Conservation (phyloP, 2,888 invertebrate species). For the Calliopum simillimum region DNA sequence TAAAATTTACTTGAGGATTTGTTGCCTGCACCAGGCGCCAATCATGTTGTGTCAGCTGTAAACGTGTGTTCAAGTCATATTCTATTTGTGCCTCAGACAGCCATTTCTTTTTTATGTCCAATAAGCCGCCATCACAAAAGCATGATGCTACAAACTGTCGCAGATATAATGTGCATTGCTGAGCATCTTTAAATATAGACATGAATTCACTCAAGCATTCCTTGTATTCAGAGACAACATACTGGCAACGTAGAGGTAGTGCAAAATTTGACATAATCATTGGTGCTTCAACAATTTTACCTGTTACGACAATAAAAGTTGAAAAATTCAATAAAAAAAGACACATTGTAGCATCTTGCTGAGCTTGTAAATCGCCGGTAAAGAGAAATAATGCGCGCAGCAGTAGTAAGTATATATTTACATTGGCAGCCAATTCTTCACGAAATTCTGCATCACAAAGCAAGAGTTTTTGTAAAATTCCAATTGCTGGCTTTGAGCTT, state of each 20-base stretch:
- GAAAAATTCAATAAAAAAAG: slow-evolving; percentile 59
- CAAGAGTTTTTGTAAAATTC: slow-evolving; percentile 58
- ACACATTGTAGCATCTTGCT: slow-evolving; percentile 55
- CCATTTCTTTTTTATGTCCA: slow-evolving; percentile 36
- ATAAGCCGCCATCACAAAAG: slow-evolving; percentile 37
- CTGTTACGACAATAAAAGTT: slow-evolving; percentile 47
- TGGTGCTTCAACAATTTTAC: slow-evolving; percentile 50
- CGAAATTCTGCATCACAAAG: slow-evolving; percentile 55
- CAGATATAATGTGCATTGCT: slow-evolving; percentile 48
- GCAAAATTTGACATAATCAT: slow-evolving; percentile 46
- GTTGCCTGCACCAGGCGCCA: slow-evolving; percentile 54
- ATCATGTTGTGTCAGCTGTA: slow-evolving; percentile 54
- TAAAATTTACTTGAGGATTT: slow-evolving; percentile 49
- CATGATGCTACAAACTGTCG: slow-evolving; percentile 48
- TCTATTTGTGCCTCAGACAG: slow-evolving; percentile 33
- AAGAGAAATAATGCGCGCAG: slow-evolving; percentile 57
- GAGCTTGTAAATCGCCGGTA: slow-evolving; percentile 53
- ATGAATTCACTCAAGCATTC: background rate
- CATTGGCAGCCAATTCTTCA: slow-evolving; percentile 50
- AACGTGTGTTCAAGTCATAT: slow-evolving; percentile 49
- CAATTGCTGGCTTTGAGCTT: slow-evolving; percentile 54
- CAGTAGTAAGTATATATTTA: slow-evolving; percentile 55
- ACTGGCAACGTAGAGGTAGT: slow-evolving; percentile 50
- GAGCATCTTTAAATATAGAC: slow-evolving; percentile 27
- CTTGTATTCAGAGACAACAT: background rate